phyloP scores from a whole-genome alignment of 2,113 vertebrate genomes.

The Axis porcinus region DNA sequence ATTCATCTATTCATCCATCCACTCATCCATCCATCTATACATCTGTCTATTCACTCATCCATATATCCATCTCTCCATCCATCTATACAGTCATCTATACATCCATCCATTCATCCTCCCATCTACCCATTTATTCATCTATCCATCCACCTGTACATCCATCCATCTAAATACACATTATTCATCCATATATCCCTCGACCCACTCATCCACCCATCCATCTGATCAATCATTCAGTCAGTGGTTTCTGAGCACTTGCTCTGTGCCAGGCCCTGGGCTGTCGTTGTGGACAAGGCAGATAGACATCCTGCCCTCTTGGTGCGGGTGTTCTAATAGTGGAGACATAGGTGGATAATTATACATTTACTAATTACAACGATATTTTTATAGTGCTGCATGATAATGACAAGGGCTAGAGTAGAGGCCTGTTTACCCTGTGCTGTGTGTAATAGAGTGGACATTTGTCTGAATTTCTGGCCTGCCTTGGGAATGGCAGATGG shows the following conservation, averaged over 20 bases:
- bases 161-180: not conserved
- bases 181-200: not conserved
- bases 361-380: not conserved
- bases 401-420: not conserved
- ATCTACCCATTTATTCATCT: not conserved
- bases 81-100: too few species aligned
- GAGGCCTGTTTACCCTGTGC: not conserved
- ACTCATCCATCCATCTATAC: not conserved
- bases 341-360: not conserved
- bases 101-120: not conserved
- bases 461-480: not conserved
- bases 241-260: not conserved
- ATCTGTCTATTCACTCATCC: not conserved
- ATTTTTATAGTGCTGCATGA: not conserved
- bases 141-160: not conserved
- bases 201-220: not conserved
- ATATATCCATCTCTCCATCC: not conserved
- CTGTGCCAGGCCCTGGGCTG: not conserved
- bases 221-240: not conserved
- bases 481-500: not conserved
- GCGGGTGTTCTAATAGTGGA: not conserved
- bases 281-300: not conserved
- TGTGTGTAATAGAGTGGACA: not conserved
- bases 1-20: not conserved
- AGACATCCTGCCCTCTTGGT: not conserved